phyloP scores from a whole-genome alignment of 1,140 invertebrate species.

The Pseudomyrmex sp. region DNA sequence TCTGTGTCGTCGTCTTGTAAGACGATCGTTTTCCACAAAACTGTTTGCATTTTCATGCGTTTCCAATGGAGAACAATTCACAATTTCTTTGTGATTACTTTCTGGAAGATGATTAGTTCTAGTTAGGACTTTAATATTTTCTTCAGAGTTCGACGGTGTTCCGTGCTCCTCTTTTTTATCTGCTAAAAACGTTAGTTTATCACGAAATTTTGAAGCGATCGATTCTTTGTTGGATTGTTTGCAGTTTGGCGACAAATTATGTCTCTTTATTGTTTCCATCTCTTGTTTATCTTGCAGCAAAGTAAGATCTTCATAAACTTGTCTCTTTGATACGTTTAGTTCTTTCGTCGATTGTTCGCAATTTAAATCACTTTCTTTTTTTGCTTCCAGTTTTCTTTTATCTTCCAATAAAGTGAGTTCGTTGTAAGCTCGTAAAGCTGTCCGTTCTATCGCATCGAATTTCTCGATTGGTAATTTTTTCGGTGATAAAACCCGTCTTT shows the following conservation, averaged over 20 bases:
- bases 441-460: slow-evolving; percentile 43
- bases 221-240: not conserved
- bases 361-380: slow-evolving; percentile 4
- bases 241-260: slow-evolving; percentile 8
- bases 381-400: slow-evolving; percentile 48
- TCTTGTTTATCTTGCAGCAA: not conserved
- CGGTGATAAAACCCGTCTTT: not conserved
- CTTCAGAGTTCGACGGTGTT: not conserved
- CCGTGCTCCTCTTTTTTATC: slow-evolving; percentile 15
- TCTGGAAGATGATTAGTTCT: not conserved
- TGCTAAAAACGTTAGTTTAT: slow-evolving; percentile 6
- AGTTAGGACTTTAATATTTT: not conserved
- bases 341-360: not conserved
- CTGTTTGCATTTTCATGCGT: not conserved
- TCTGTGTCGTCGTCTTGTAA: not conserved
- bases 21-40: not conserved
- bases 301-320: not conserved
- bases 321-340: not conserved
- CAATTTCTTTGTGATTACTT: not conserved
- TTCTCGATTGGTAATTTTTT: slow-evolving; percentile 16
- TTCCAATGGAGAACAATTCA: not conserved
- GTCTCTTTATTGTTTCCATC: not conserved
- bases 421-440: slow-evolving; percentile 55
- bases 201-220: slow-evolving; percentile 16
- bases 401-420: slow-evolving; percentile 53